These are phyloP conservation scores for Catharus bicknelli DNA, from an alignment of 2,113 vertebrate genomes.

Conservation along the genomic window DNA sequence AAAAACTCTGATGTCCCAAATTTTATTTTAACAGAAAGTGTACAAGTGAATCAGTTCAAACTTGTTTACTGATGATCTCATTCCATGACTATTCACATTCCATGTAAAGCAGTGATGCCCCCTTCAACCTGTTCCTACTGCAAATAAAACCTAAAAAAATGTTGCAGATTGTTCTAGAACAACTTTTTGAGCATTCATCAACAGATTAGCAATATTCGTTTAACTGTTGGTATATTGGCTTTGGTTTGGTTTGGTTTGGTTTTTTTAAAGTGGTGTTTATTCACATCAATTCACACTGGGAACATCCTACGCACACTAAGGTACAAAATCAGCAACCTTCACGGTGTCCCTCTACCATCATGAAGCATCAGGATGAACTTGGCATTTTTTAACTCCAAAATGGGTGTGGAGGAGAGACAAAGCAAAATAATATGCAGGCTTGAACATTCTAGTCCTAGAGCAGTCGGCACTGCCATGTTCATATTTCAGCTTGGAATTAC, in stretches of 20 bases:
- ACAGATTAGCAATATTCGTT: neutral
- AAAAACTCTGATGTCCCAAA: accelerated
- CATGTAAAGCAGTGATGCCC: neutral
- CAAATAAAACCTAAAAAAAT: neutral
- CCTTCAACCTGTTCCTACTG: neutral
- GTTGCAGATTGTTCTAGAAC: neutral
- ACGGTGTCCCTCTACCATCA: neutral
- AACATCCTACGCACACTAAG: neutral
- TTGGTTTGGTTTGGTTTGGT: neutral
- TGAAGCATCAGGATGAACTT: neutral
- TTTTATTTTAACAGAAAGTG: neutral
- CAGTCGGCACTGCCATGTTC: neutral
- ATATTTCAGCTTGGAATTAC: neutral
- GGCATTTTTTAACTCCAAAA: neutral
- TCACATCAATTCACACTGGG: neutral
- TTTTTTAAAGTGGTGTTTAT: neutral
- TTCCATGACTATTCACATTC: neutral
- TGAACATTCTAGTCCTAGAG: neutral
- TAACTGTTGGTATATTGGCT: neutral
- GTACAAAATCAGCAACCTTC: neutral
- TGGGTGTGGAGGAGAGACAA: neutral
- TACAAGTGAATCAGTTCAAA: neutral
- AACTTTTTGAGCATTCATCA: neutral
- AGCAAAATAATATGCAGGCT: neutral
- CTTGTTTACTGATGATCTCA: neutral